These are phyloP conservation scores for Apus apus DNA, from an alignment of 2,113 vertebrate species.

Conservation along the genomic window DNA sequence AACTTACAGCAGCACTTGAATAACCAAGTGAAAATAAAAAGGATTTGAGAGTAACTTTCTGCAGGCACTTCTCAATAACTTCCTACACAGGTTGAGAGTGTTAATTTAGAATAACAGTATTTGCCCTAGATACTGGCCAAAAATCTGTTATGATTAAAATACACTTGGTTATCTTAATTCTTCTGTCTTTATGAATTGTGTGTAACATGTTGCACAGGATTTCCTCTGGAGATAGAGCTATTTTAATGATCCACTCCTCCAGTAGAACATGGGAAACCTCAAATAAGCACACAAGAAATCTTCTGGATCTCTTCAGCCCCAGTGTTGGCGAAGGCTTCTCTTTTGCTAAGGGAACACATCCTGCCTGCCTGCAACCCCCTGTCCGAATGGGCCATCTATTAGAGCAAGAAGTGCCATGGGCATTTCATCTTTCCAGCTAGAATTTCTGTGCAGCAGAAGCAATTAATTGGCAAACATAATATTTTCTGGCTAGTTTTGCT, in stretches of 20 bases:
- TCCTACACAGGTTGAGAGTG: background rate
- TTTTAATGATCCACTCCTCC: background rate
- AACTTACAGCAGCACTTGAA: background rate
- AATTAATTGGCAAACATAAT: background rate
- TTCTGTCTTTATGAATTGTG: background rate
- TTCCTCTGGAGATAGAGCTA: background rate
- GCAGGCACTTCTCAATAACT: background rate
- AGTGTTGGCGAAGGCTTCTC: background rate
- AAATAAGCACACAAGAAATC: background rate
- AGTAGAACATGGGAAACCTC: background rate
- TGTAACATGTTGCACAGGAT: background rate
- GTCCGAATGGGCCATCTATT: background rate
- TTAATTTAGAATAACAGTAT: background rate
- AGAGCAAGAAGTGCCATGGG: background rate
- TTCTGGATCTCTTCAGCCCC: background rate
- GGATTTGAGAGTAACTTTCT: background rate
- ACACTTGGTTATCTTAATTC: background rate
- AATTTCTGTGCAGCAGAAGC: background rate
- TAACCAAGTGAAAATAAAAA: background rate
- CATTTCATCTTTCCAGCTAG: background rate
- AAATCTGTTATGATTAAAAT: background rate
- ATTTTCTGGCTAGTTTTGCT: background rate
- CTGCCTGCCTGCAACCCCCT: background rate
- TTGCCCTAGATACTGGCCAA: background rate
- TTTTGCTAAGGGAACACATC: background rate